A percentile compares a stretch with the other conserved stretches of the same genome.
phyloP scores from a whole-genome alignment of 2,113 vertebrate genomes.

The Pachyramphus minor region DNA sequence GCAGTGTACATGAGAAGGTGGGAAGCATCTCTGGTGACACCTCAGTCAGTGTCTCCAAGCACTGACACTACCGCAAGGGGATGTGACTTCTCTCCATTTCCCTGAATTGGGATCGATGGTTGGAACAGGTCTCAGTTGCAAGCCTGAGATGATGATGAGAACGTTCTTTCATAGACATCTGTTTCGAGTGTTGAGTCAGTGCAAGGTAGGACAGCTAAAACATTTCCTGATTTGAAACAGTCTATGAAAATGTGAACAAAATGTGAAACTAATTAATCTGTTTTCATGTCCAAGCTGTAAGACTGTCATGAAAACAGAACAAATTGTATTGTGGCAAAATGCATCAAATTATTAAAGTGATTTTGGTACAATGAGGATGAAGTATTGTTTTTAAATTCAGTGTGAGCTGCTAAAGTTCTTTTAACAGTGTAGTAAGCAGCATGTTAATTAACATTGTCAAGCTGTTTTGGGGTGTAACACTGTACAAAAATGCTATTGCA shows the following conservation, averaged over 20 bases:
- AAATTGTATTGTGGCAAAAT: constrained; percentile 47
- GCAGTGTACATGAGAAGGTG: accelerated
- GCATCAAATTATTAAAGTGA: constrained; percentile 34
- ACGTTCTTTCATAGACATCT: neutral
- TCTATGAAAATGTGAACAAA: constrained; percentile 44
- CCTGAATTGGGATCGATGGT: neutral
- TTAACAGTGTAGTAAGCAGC: neutral
- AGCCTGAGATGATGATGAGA: neutral
- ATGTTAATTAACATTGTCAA: constrained; percentile 16
- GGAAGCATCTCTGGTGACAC: neutral
- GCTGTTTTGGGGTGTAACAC: neutral
- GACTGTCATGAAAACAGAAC: constrained; percentile 57
- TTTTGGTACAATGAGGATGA: constrained; percentile 26
- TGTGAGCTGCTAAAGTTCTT: neutral
- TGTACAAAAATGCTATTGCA: neutral
- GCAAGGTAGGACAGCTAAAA: constrained; percentile 40
- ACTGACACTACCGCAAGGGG: accelerated
- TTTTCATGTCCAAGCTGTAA: constrained; percentile 48
- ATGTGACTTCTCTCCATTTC: neutral
- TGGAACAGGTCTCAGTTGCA: neutral
- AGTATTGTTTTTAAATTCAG: constrained; percentile 7
- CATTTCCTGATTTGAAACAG: constrained; percentile 12
- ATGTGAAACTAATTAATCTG: constrained; percentile 56
- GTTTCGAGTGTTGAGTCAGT: constrained; percentile 39
- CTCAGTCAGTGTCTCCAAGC: accelerated